These are phyloP conservation scores for Schizopygopsis pylzovi DNA, from an alignment of 2,797 vertebrate species.

Conservation along the genomic window DNA sequence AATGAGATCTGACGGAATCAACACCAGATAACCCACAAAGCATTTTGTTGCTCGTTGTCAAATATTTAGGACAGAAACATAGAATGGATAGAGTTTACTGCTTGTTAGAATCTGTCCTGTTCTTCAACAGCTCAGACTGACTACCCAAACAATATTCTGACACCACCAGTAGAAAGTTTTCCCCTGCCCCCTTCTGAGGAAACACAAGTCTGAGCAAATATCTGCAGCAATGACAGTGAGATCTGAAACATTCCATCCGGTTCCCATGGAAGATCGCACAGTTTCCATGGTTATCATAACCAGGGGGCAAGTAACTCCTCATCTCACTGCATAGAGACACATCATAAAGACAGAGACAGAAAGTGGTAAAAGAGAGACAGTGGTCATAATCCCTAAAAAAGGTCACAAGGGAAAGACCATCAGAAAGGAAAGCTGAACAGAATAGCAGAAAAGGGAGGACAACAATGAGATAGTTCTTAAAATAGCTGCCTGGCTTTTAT, in stretches of 20 bases:
- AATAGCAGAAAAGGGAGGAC: not conserved
- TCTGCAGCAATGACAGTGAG: constrained; percentile 17
- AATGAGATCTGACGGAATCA: not conserved
- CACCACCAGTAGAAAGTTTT: not conserved
- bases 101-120: not conserved
- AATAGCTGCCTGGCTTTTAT: not conserved
- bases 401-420: not conserved
- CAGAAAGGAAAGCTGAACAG: not conserved
- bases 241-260: constrained; percentile 41
- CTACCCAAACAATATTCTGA: not conserved
- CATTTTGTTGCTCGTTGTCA: too few relatives aligned
- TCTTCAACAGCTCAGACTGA: not conserved
- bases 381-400: not conserved
- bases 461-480: not conserved
- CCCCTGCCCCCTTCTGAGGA: not conserved
- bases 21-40: not conserved
- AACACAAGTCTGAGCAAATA: constrained; percentile 16
- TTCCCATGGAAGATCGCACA: constrained; percentile 42
- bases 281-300: constrained; percentile 34
- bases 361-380: constrained; percentile 11
- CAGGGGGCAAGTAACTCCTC: not conserved
- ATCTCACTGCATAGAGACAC: not conserved
- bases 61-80: not conserved
- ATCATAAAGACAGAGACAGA: not conserved
- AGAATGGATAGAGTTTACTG: not conserved